Conservation (phyloP, 2,113 vertebrate genomes). For the Saguinus imperator region DNA sequence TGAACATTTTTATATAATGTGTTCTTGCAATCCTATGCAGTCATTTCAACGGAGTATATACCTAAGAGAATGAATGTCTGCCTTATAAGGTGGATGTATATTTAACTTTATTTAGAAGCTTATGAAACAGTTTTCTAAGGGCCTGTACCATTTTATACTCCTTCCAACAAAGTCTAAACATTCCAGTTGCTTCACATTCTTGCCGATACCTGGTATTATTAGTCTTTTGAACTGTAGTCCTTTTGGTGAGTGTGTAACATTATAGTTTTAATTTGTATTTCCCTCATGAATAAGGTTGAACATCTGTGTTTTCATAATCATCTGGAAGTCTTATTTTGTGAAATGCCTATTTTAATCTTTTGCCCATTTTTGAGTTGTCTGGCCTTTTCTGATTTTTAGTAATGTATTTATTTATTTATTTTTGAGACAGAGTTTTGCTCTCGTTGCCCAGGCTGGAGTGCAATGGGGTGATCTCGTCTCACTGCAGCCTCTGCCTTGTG, state of each 20-base stretch:
- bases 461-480: too few relatives aligned
- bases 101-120: background rate
- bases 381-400: background rate
- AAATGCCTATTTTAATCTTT: background rate
- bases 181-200: background rate
- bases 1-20: background rate
- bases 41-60: background rate
- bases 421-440: too few relatives aligned
- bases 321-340: background rate
- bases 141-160: background rate
- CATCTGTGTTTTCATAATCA: background rate
- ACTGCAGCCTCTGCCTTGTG: too few relatives aligned
- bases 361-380: background rate
- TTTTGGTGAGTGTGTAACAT: background rate
- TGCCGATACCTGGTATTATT: background rate
- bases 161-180: background rate
- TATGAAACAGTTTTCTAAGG: background rate
- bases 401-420: background rate
- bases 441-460: too few relatives aligned
- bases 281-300: background rate
- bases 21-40: background rate
- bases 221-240: background rate
- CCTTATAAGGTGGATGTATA: background rate
- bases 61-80: background rate
- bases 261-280: background rate